phyloP scores from a whole-genome alignment of 2,888 invertebrate genomes.

The Noctua fimbriata region DNA sequence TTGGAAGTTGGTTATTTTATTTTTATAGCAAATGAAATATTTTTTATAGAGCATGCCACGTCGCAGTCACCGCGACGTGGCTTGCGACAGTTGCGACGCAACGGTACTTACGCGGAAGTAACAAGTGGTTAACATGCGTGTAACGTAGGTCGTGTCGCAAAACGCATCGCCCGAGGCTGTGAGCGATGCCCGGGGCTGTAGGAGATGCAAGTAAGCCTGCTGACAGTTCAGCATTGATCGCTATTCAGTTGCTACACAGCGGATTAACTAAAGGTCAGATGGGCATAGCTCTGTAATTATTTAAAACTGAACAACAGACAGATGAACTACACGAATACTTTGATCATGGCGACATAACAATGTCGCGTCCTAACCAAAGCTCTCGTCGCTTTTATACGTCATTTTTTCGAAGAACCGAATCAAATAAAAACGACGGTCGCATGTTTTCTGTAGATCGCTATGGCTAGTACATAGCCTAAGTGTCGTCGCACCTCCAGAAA shows the following conservation, averaged over 20 bases:
- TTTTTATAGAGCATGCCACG: too few species aligned
- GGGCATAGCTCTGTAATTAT: background rate
- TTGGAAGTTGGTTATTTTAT: too few species aligned
- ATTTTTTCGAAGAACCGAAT: background rate
- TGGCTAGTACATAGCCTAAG: background rate
- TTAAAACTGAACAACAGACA: background rate
- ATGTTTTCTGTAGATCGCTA: background rate
- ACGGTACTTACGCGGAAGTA: background rate
- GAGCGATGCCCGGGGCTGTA: background rate
- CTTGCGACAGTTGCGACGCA: background rate
- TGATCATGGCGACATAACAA: background rate
- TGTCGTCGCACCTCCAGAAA: background rate
- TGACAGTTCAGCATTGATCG: background rate
- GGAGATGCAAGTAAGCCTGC: background rate
- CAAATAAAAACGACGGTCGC: background rate
- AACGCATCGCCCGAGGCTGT: background rate
- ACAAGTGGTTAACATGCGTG: background rate
- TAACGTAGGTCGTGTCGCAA: background rate
- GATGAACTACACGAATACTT: background rate
- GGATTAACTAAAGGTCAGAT: constrained; percentile 11
- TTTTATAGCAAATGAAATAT: too few species aligned
- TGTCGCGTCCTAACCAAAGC: background rate
- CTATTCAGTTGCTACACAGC: background rate
- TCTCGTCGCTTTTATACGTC: background rate
- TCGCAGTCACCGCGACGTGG: background rate